Evolutionary conservation across 23 tunicate genomes (phyloP).

Genomic region (Ascidia mentula): DNA sequence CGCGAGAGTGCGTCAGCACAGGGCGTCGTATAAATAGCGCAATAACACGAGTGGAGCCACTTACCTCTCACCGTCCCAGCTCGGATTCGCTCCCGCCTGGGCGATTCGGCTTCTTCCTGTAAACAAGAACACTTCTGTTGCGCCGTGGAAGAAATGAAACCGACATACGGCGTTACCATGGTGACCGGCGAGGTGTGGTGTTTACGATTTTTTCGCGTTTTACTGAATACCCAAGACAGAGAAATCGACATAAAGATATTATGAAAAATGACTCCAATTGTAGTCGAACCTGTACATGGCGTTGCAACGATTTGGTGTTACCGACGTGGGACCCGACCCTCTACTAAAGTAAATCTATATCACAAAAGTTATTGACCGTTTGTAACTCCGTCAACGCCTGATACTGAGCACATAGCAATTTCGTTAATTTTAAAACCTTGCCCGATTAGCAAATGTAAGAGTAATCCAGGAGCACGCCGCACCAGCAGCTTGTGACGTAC

Average conservation of each 20-base stretch:
- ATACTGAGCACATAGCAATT: too few relatives aligned
- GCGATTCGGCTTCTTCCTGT: constrained; percentile 4
- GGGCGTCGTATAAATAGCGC: background rate
- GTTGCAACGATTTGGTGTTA: background rate
- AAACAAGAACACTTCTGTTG: background rate
- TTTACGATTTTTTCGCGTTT: background rate
- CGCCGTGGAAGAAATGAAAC: background rate
- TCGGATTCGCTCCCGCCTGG: background rate
- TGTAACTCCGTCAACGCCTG: too few relatives aligned
- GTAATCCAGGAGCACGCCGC: too few relatives aligned
- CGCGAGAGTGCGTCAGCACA: background rate
- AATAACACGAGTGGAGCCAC: background rate
- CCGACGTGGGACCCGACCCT: too few relatives aligned
- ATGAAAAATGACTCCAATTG: too few relatives aligned
- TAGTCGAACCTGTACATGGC: background rate
- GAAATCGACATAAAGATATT: background rate
- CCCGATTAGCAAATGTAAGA: too few relatives aligned
- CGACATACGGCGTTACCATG: background rate
- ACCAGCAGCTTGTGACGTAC: too few relatives aligned
- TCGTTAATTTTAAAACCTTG: too few relatives aligned
- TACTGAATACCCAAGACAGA: too few relatives aligned
- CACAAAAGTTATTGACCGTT: too few relatives aligned
- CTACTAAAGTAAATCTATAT: too few relatives aligned
- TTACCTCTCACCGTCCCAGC: constrained; percentile 1
- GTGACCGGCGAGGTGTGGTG: background rate